These are phyloP conservation scores for Oligia strigilis DNA, from an alignment of 2,888 invertebrate species.

Conservation along the genomic window DNA sequence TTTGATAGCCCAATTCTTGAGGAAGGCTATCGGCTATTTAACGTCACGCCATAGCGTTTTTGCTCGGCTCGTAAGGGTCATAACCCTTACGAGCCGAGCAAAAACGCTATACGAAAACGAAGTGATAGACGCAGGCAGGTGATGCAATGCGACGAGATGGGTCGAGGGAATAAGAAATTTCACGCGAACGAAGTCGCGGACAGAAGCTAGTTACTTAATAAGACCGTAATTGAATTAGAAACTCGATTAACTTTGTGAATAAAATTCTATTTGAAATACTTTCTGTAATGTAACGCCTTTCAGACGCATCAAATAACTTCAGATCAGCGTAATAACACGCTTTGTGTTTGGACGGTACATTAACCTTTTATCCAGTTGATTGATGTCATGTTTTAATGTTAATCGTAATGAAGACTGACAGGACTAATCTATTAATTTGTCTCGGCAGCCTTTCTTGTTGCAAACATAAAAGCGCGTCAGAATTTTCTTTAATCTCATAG, in stretches of 20 bases:
- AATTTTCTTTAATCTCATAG: constrained; percentile 4
- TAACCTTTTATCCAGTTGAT: not conserved
- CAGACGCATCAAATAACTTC: not conserved
- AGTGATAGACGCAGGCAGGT: too few relatives aligned
- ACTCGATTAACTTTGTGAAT: constrained; percentile 8
- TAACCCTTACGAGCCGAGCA: too few relatives aligned
- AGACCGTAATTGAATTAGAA: constrained; percentile 5
- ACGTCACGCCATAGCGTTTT: too few relatives aligned
- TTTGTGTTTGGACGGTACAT: not conserved
- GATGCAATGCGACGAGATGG: too few relatives aligned
- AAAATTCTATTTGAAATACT: not conserved
- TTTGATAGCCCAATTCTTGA: too few relatives aligned
- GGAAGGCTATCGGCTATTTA: too few relatives aligned
- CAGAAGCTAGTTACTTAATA: not conserved
- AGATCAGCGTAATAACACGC: not conserved
- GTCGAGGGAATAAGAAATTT: too few relatives aligned
- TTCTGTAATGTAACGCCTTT: not conserved
- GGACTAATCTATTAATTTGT: not conserved
- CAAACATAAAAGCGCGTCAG: not conserved
- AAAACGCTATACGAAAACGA: too few relatives aligned
- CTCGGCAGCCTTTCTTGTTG: not conserved
- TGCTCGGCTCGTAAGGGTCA: too few relatives aligned
- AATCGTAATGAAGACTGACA: not conserved
- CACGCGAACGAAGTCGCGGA: too few relatives aligned
- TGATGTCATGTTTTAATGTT: not conserved